Evolutionary conservation across 2,113 vertebrate species (phyloP).

Genomic region (Sylvietta virens): DNA sequence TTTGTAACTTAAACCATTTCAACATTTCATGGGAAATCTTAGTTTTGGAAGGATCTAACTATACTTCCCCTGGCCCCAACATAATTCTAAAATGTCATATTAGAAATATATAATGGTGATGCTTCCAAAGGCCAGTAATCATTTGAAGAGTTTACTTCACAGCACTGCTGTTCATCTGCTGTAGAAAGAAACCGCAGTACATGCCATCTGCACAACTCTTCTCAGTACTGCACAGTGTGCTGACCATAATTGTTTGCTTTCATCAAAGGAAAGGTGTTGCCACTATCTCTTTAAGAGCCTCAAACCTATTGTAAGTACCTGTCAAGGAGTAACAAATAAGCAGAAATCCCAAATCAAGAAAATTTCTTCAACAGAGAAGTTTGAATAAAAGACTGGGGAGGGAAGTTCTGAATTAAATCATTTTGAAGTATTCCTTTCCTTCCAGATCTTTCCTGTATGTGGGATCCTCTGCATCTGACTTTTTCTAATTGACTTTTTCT

Average conservation of each 20-base stretch:
- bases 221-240: neutral
- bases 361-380: neutral
- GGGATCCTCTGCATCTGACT: neutral
- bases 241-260: neutral
- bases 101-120: neutral
- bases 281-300: neutral
- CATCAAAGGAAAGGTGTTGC: neutral
- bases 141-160: neutral
- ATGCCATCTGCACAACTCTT: neutral
- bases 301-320: neutral
- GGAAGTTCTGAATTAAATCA: neutral
- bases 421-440: neutral
- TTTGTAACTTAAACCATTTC: neutral
- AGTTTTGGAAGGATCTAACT: neutral
- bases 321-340: neutral
- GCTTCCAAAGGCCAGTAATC: neutral
- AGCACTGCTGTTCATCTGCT: neutral
- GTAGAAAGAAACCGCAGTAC: neutral
- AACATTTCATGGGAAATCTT: neutral
- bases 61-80: fast-evolving
- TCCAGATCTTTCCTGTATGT: neutral
- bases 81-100: neutral
- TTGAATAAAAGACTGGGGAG: neutral
- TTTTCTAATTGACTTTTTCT: neutral
- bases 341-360: neutral